Evolutionary conservation across 2,888 invertebrate species (phyloP), one percentile per base, ranked within the genome.

Genomic region (Pocota personata): DNA sequence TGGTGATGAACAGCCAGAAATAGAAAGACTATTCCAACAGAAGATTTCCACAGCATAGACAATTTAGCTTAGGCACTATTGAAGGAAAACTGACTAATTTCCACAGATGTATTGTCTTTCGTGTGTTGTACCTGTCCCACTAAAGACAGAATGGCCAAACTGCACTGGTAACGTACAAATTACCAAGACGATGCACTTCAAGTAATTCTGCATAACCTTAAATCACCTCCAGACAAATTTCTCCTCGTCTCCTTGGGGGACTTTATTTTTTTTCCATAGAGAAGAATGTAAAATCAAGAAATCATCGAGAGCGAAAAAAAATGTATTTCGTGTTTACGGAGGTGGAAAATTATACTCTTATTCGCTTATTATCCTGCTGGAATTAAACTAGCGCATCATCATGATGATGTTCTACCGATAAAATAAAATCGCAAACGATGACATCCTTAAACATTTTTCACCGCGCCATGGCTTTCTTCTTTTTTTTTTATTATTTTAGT

Each of bases 301-400:
- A 60, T 60, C 60, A 62, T 52, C 73, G 37, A 62, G 60, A 40
- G 37, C 37, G 27, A 14, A 7, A 30, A 46, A 58, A 8, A 55
- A 62, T 40, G 57, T 80, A 88, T 88, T 88, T 88, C 76, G 73
- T 88, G 89, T 82, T 87, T 88, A 89, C 88, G 87, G 89, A 90
- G 87, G 89, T 89, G 89, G 89, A 90, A 91, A 91, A 91, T 91
- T 88, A 89, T 89, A 89, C 88, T 90, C 89, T 90, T 89, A 88
- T 88, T 82, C 88, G 88, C 88, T 88, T 88, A 87, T 88, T 88
- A 87, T 88, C 76, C 71, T 66, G 66, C 50, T 43, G 86, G 76
- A 86, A 82, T 86, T 82, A 77, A 82, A 82, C 55, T 76, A 77
- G 76, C 72, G 72, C 80, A 80, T 82, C 76, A 86, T 76, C 67